phyloP scores from a whole-genome alignment of 2,888 invertebrate species.

The Koerneria pararmatus region DNA sequence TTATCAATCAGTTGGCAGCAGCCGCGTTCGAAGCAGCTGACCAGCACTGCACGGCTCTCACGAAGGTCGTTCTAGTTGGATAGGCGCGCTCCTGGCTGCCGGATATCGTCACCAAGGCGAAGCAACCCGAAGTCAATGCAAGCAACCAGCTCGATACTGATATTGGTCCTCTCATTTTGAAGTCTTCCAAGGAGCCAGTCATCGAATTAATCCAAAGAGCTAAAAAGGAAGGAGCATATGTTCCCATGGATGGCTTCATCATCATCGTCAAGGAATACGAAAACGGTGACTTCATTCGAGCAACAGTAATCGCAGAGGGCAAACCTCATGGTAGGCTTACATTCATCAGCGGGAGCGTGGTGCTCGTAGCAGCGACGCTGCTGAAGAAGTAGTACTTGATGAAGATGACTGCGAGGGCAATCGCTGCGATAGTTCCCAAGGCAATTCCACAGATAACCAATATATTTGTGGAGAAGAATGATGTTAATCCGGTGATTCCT shows the following conservation, averaged over 20 bases:
- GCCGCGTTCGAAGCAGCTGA: slow-evolving; percentile 99
- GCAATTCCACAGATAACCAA: too few species aligned
- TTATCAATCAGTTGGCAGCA: slow-evolving; percentile 80
- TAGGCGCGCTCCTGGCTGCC: slow-evolving; percentile 89
- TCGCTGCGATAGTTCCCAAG: too few species aligned
- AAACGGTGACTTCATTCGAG: slow-evolving; percentile 95
- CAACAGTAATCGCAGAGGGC: slow-evolving; percentile 84
- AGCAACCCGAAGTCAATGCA: slow-evolving; percentile 83
- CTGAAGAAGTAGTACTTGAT: too few species aligned
- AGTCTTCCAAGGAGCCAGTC: slow-evolving; percentile 79
- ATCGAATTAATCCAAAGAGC: slow-evolving; percentile 49
- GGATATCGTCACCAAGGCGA: slow-evolving; percentile 76
- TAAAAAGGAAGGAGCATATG: slow-evolving; percentile 72
- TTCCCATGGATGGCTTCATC: slow-evolving; percentile 81
- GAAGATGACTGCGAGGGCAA: too few species aligned
- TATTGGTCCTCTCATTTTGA: slow-evolving; percentile 83
- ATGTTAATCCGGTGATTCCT: too few species aligned
- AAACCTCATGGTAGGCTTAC: too few species aligned
- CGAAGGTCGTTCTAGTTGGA: slow-evolving; percentile 81
- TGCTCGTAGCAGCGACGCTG: too few species aligned
- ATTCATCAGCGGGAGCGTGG: too few species aligned
- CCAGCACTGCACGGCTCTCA: slow-evolving; percentile 97
- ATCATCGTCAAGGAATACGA: slow-evolving; percentile 80
- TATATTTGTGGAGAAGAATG: too few species aligned
- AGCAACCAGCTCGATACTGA: slow-evolving; percentile 67